Base-by-base conservation (phyloP, 92 coral and sea anemone genomes). In the Anthopleura xanthogrammica region DNA sequence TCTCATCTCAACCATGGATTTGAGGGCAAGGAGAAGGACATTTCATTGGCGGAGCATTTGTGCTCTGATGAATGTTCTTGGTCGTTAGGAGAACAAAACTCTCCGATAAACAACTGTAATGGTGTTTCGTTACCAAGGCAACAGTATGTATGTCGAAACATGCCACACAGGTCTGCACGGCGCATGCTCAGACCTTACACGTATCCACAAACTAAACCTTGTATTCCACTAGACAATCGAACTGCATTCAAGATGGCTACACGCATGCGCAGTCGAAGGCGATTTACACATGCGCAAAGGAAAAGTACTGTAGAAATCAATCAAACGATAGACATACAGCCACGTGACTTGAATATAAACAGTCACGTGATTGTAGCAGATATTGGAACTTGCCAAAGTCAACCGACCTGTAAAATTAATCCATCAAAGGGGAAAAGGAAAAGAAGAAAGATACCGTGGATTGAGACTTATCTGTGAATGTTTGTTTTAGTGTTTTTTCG, bases 181-280 rank as follows among this genome's bases (percentile, higher is more conserved):
- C 70, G 70, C 36, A n/a, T 62, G 70, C 70, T n/a, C 70, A 62
- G 70, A 62, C 70, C 70, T n/a, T 19, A 62, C 12, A 62, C 29
- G 16, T 19, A 60, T 62, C 70, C 70, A 4, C 23, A 62, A 62
- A 62, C 70, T 20, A 62, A 62, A 19, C 70, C 7, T n/a, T n/a
- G 70, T 62, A n/a, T 20, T 62, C 36, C 36, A 20, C 70, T 20
- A 23, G 36, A 20, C 24, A 20, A 9, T 62, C 70, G 12, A 62
- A 62, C 70, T 62, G 11, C 29, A n/a, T 62, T 62, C 36, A 62
- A 20, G 36, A 62, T 23, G 70, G 70, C 70, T 62, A 62, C 11
- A 20, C 24, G 29, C 70, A 19, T 62, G 70, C 70, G 36, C 70
- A 20, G 29, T 62, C 24, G 0, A 62, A 62, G 36, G 12, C 70